Evolutionary conservation across 2,888 invertebrate species (phyloP).

Genomic region (Maniola hyperantus): DNA sequence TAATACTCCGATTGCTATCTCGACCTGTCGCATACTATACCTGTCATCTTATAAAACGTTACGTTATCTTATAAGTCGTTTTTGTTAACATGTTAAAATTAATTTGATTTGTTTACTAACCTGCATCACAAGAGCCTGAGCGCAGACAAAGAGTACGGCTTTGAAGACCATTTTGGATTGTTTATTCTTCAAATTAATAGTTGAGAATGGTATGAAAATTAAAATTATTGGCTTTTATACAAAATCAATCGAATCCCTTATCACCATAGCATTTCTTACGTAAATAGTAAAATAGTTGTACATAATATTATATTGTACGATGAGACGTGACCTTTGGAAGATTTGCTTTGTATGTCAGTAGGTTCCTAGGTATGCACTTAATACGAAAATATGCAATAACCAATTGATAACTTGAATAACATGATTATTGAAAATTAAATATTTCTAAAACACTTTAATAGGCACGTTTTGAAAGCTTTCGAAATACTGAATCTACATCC

Average conservation of each 20-base stretch:
- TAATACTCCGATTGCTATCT: too few species aligned
- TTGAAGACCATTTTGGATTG: slow-evolving; percentile 28
- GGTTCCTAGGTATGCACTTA: too few species aligned
- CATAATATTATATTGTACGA: not conserved
- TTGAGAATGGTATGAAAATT: not conserved
- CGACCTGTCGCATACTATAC: too few species aligned
- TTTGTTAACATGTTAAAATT: too few species aligned
- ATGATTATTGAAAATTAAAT: too few species aligned
- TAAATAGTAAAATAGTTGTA: too few species aligned
- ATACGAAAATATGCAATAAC: not conserved
- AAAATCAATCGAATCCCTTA: not conserved
- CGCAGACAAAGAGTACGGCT: slow-evolving; percentile 31
- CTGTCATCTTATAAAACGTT: not conserved
- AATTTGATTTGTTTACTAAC: slow-evolving; percentile 10
- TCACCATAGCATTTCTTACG: not conserved
- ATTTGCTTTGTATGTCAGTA: not conserved
- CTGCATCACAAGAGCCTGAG: slow-evolving; percentile 33
- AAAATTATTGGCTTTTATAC: slow-evolving; percentile 1
- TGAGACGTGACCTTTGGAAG: not conserved
- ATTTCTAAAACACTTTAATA: not conserved
- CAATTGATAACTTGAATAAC: too few species aligned
- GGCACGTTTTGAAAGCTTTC: not conserved
- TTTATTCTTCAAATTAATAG: not conserved
- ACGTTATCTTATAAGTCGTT: too few species aligned
- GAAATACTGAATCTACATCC: not conserved